Conservation (phyloP, 2,888 invertebrate genomes). For the Adelognathus sp. region DNA sequence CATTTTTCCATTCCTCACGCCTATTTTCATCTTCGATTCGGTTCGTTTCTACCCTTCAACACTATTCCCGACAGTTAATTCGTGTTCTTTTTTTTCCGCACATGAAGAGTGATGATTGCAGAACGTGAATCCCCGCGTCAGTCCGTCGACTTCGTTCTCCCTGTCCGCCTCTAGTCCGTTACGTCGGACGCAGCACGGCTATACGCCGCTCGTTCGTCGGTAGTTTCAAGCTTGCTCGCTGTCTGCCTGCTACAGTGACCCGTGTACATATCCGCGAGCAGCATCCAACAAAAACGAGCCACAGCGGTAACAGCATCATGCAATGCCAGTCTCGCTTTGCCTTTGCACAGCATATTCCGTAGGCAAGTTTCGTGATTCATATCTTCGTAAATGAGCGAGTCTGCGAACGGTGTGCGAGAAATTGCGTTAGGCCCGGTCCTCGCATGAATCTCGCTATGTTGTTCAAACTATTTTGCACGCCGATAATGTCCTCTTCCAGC, state of each 20-base stretch:
- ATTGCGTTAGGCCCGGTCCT: constrained; percentile 21
- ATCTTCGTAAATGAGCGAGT: constrained; percentile 54
- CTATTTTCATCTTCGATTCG: neutral
- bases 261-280: constrained; percentile 8
- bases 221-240: constrained; percentile 32
- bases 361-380: constrained; percentile 61
- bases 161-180: constrained; percentile 38
- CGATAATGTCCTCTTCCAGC: neutral
- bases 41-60: neutral
- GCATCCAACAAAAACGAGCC: constrained; percentile 31
- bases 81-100: constrained; percentile 5
- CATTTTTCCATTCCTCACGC: too few species aligned
- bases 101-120: constrained; percentile 54
- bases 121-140: constrained; percentile 36
- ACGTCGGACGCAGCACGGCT: constrained; percentile 44
- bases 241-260: constrained; percentile 1
- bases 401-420: constrained; percentile 30
- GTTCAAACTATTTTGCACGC: constrained; percentile 9
- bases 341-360: constrained; percentile 59
- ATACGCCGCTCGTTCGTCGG: constrained; percentile 44
- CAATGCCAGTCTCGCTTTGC: constrained; percentile 56
- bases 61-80: neutral
- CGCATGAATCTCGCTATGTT: constrained; percentile 38
- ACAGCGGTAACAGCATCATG: constrained; percentile 41
- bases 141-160: constrained; percentile 40